Conservation (phyloP, 2,888 invertebrate genomes). For the Drosophila paramelanica region DNA sequence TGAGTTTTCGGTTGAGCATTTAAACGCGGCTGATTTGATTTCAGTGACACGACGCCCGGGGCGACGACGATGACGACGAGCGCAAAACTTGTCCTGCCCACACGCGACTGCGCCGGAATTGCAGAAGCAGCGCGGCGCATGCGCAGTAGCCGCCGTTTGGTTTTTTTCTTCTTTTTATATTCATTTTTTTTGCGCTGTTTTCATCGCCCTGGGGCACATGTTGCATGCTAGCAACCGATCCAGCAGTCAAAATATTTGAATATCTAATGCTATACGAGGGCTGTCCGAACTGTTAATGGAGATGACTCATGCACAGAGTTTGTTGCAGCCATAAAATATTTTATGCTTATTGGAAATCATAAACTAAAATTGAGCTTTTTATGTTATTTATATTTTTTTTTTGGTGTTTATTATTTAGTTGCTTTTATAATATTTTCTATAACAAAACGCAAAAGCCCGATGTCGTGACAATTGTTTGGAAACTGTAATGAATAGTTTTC, state of each 20-base stretch:
- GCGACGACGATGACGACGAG: conserved; percentile 49
- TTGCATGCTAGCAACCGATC: conserved; percentile 60
- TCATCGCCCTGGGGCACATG: conserved; percentile 68
- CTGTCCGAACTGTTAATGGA: conserved; percentile 46
- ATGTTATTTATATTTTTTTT: conserved; percentile 1
- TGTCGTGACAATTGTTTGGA: too few relatives aligned
- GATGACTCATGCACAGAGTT: conserved; percentile 57
- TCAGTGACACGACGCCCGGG: conserved; percentile 77
- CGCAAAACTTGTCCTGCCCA: conserved; percentile 62
- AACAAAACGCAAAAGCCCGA: too few relatives aligned
- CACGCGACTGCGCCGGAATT: conserved; percentile 31
- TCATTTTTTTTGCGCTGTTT: conserved; percentile 42
- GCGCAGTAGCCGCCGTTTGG: conserved; percentile 72
- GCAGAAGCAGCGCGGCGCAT: conserved; percentile 40
- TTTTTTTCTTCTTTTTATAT: too few relatives aligned
- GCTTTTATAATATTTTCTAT: not conserved
- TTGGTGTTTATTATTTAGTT: not conserved
- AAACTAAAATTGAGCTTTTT: conserved; percentile 15
- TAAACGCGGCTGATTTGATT: conserved; percentile 79
- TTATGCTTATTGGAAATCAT: conserved; percentile 24
- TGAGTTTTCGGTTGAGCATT: conserved; percentile 77
- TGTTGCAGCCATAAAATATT: conserved; percentile 9
- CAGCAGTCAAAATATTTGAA: conserved; percentile 82
- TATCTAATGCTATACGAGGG: conserved; percentile 77
- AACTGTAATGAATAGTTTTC: too few relatives aligned